phyloP scores from a whole-genome alignment of 2,888 invertebrate genomes.

The Pseudococcus jackbeardsleyi region DNA sequence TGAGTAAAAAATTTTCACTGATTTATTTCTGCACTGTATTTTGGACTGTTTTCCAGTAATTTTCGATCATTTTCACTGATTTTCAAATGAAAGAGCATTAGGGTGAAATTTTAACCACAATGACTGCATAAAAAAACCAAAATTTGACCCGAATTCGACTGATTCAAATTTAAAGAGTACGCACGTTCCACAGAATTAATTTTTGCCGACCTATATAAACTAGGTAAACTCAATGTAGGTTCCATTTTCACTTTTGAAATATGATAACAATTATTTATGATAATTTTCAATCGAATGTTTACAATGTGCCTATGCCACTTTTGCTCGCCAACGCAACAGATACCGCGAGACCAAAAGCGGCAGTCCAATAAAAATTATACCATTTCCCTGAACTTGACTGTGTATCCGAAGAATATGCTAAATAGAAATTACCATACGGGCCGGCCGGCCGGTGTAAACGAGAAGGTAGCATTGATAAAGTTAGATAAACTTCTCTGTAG shows the following conservation, averaged over 20 bases:
- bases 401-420: slow-evolving; percentile 1
- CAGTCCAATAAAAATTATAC: slow-evolving; percentile 12
- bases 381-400: slow-evolving; percentile 45
- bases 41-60: no score
- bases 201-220: neutral
- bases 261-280: slow-evolving; percentile 24
- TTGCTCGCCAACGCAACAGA: slow-evolving; percentile 13
- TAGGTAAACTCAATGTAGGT: slow-evolving; percentile 3
- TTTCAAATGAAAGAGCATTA: no score
- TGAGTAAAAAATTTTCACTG: no score
- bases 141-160: no score
- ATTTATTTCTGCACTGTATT: no score
- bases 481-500: slow-evolving; percentile 23
- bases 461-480: slow-evolving; percentile 7
- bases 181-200: neutral
- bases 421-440: slow-evolving; percentile 54
- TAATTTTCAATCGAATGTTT: neutral
- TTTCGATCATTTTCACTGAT: no score
- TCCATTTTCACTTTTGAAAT: slow-evolving; percentile 42
- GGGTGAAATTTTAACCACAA: no score
- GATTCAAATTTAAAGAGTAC: no score
- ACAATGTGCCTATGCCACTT: neutral
- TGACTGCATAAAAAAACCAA: no score
- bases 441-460: neutral
- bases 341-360: neutral